Evolutionary conservation across 2,888 invertebrate species (phyloP), one percentile per base, ranked within the genome.

Genomic region (Anarsia innoxiella): DNA sequence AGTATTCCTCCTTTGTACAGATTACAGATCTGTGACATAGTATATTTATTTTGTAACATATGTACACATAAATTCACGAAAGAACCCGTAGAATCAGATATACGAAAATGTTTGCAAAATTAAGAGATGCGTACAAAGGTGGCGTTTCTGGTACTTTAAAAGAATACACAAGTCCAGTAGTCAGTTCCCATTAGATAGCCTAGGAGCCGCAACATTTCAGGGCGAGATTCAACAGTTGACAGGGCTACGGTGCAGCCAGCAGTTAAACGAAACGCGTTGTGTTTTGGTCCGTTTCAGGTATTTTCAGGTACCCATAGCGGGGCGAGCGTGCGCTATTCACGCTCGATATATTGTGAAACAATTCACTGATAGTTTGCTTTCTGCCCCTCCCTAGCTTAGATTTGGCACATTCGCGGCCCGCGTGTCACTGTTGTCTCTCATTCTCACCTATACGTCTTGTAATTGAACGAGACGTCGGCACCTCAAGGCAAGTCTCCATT

Each of bases 371-470:
- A 79, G 84, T 85, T 80, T 85, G 85, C 85, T 86, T 86, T 86
- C 74, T 86, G 85, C 85, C 85, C 83, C 79, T 85, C 83, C 85
- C 80, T 86, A 86, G 86, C 86, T 70, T 86, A 86, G 86, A 86
- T 86, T 71, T 85, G 86, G 86, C 85, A 86, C 82, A 83, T 80
- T 80, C 74, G 80, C 80, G 84, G 84, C 85, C 82, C 83, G 83
- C 84, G 84, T 85, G 80, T 84, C 84, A 84, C 84, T 85, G 84
- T 85, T 85, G 84, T 83, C 84, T 85, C 84, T 86, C 85, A 83
- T 83, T 83, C 78, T 83, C 84, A 83, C 76, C 79, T 80, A 77
- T 80, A 83, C 83, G 78, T 82, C 84, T 82, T 84, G 82, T 86
- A 84, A 83, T 84, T 83, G 85, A 83, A 75, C 72, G 82, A 85